Conservation (phyloP, 1,140 invertebrate species). For the Metaphire vulgaris region DNA sequence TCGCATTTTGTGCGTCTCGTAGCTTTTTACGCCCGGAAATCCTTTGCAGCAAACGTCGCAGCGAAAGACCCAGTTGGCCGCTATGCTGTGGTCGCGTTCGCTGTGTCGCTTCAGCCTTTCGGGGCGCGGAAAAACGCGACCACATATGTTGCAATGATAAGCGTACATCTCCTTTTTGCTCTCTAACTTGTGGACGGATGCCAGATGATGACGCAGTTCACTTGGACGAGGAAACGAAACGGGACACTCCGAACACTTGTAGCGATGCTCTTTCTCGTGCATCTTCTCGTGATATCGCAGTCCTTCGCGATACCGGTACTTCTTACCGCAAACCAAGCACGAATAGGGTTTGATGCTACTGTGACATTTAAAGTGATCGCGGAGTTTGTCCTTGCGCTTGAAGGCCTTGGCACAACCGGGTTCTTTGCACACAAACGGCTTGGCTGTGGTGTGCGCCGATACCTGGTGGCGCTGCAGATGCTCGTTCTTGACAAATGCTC, state of each 20-base stretch:
- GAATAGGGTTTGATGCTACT: constrained; percentile 3
- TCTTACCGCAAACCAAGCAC: constrained; percentile 14
- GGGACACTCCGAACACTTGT: neutral
- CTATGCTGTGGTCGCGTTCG: constrained; percentile 16
- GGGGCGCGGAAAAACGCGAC: constrained; percentile 4
- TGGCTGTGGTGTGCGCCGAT: constrained; percentile 13
- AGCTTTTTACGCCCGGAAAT: constrained; percentile 15
- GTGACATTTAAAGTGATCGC: constrained; percentile 15
- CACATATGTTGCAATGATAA: constrained; percentile 14
- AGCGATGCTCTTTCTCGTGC: constrained; percentile 8
- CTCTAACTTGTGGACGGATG: neutral
- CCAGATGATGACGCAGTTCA: constrained; percentile 6
- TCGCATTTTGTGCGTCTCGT: neutral
- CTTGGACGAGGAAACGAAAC: constrained; percentile 14
- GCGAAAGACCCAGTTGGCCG: neutral
- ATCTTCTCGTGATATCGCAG: constrained; percentile 21
- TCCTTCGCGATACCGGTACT: constrained; percentile 24
- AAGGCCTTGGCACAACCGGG: constrained; percentile 19
- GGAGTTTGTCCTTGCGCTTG: constrained; percentile 25
- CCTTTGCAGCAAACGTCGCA: constrained; percentile 21
- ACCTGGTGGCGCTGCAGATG: constrained; percentile 18
- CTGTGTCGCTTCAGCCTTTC: constrained; percentile 24
- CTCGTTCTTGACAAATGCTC: constrained; percentile 17
- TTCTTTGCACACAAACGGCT: constrained; percentile 20
- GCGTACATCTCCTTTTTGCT: constrained; percentile 6